These are phyloP conservation scores for Schlechtendalia chinensis DNA, from an alignment of 1,140 invertebrate species.

Conservation along the genomic window DNA sequence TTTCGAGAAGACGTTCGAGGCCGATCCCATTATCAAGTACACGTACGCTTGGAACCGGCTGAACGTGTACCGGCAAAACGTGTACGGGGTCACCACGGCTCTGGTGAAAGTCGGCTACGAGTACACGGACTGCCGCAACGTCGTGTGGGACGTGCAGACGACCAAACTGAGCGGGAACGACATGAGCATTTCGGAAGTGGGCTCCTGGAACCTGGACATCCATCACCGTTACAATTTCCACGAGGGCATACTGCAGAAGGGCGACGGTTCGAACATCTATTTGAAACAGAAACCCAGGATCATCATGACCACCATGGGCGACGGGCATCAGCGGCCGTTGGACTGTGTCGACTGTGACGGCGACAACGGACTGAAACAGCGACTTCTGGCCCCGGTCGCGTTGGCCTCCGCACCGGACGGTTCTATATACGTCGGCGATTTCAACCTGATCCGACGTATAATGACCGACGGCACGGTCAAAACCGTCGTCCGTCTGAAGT, in stretches of 20 bases:
- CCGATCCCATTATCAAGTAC: slow-evolving; percentile 92
- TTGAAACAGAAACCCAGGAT: slow-evolving; percentile 89
- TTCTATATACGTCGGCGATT: slow-evolving; percentile 93
- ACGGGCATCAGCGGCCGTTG: slow-evolving; percentile 82
- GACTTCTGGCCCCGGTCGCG: slow-evolving; percentile 86
- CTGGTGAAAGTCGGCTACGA: slow-evolving; percentile 95
- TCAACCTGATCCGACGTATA: slow-evolving; percentile 89
- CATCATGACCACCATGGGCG: slow-evolving; percentile 88
- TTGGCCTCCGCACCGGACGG: slow-evolving; percentile 87
- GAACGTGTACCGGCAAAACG: slow-evolving; percentile 94
- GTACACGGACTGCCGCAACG: slow-evolving; percentile 87
- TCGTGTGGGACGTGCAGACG: slow-evolving; percentile 94
- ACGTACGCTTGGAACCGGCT: slow-evolving; percentile 94
- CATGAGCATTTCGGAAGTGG: slow-evolving; percentile 93
- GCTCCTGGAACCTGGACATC: slow-evolving; percentile 95
- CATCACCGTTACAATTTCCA: slow-evolving; percentile 97
- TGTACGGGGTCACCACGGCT: slow-evolving; percentile 86
- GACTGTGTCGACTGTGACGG: slow-evolving; percentile 82
- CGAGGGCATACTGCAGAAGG: slow-evolving; percentile 96
- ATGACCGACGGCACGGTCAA: slow-evolving; percentile 82
- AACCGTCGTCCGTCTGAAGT: slow-evolving; percentile 88
- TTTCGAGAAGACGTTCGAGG: slow-evolving; percentile 91
- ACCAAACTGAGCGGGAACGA: slow-evolving; percentile 93
- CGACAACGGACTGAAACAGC: slow-evolving; percentile 68
- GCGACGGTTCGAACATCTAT: slow-evolving; percentile 95